phyloP scores from a whole-genome alignment of 2,113 vertebrate species.

The Xiphorhynchus elegans region DNA sequence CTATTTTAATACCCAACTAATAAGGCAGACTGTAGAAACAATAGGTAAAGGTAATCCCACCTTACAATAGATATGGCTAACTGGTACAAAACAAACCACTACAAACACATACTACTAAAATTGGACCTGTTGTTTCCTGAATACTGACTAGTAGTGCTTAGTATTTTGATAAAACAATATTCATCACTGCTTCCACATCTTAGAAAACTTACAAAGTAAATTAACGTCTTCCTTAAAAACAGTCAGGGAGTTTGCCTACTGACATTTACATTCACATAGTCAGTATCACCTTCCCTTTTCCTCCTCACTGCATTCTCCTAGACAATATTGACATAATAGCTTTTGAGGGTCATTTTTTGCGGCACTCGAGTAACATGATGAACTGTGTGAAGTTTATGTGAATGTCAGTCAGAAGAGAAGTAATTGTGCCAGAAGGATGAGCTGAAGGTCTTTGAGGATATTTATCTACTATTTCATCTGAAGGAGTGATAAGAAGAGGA shows the following conservation, averaged over 20 bases:
- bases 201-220: neutral
- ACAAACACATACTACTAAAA: neutral
- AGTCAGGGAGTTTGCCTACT: neutral
- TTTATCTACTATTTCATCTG: neutral
- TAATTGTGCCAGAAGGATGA: neutral
- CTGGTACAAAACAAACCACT: neutral
- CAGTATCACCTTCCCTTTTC: neutral
- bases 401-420: conserved; percentile 4
- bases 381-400: neutral
- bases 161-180: neutral
- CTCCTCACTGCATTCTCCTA: neutral
- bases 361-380: neutral
- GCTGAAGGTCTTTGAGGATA: conserved; percentile 12
- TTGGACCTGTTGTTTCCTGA: neutral
- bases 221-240: neutral
- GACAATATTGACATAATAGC: neutral
- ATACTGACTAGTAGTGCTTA: neutral
- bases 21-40: neutral
- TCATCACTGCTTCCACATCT: neutral
- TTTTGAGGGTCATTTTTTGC: neutral
- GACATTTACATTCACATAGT: neutral
- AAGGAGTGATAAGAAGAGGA: neutral
- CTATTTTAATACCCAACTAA: neutral
- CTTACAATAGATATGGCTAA: neutral
- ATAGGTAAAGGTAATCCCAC: neutral